phyloP scores from a whole-genome alignment of 2,888 invertebrate species.

The Ceramica pisi region DNA sequence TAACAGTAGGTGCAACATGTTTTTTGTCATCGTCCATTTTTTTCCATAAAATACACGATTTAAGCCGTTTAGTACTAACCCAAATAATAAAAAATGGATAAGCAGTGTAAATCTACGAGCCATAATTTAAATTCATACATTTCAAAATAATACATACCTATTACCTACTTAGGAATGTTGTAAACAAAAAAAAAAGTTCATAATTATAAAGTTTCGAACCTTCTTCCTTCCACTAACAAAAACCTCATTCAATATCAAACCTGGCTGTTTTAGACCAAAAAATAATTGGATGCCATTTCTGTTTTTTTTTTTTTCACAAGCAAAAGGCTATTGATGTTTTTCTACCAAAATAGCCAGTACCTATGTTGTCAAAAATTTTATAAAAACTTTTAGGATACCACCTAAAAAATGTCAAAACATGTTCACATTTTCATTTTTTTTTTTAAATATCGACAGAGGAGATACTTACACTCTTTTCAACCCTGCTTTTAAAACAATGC shows the following conservation, averaged over 20 bases:
- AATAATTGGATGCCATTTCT: slow-evolving; percentile 24
- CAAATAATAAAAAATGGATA: too few relatives aligned
- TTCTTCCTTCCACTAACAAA: background rate
- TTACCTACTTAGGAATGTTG: too few relatives aligned
- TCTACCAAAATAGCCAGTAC: background rate
- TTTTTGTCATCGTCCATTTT: too few relatives aligned
- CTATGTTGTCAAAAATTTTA: background rate
- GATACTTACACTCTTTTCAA: too few relatives aligned
- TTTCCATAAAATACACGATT: too few relatives aligned
- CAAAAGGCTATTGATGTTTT: slow-evolving; percentile 3
- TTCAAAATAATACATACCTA: background rate
- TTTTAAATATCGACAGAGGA: too few relatives aligned
- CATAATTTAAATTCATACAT: background rate
- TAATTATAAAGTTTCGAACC: background rate
- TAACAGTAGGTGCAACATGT: too few relatives aligned
- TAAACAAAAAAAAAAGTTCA: background rate
- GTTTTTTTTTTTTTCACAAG: background rate
- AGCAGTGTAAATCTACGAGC: background rate
- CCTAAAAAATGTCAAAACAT: background rate
- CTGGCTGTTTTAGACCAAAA: slow-evolving; percentile 5
- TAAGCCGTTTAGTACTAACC: too few relatives aligned
- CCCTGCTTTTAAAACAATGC: too few relatives aligned
- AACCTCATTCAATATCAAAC: slow-evolving; percentile 10
- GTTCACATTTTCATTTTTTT: too few relatives aligned
- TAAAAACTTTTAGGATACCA: background rate